Evolutionary conservation across 2,797 vertebrate species (phyloP), one percentile per base, ranked within the genome.

Genomic region (Australoheros facetus): DNA sequence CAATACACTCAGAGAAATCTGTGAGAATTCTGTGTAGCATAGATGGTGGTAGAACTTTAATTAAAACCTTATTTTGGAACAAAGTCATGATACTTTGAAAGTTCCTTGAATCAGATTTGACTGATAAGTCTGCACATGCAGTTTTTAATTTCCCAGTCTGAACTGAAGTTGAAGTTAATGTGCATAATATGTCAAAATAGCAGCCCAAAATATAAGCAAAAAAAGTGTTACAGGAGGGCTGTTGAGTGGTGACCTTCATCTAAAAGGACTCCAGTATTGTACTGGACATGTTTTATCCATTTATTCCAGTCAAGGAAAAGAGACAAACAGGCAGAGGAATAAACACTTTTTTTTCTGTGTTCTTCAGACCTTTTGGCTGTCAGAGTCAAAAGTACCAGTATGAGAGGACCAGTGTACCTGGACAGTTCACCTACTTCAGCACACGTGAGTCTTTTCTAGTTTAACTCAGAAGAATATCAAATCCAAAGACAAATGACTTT

Each of bases 371-470:
- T 13, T 1, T 77, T 0, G 82, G 88, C 11, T 96, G 96, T 59
- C 4, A 48, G 28, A 87, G 9, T 23, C 85, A 91, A 51, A 4
- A 81, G 30, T 96, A 95, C 79, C 75, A 90, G 19, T 96, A 96
- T 57, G 92, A 95, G 89, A 95, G 85, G 88, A 94, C 94, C 2
- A 82, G 26, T 4, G 79, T 92, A 0, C 89, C 95, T 1, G 95
- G 95, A 45, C 80, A 91, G 62, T 96, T 96, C 87, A 94, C 78
- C 57, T 96, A 96, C 90, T 96, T 94, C 92, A 96, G 96, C 90
- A 86, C 88, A 78, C 93, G 95, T 96, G 79, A 93, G 95, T 93
- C 57, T 45, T 42, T 37, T 9, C 34, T 8, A 45, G 14, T 70
- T 34, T 59, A 1, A 70, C 17, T 17, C 16, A 26, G 3, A 2